Base-by-base conservation (phyloP, 2,797 vertebrate species). In the Helicolenus hilgendorfi region DNA sequence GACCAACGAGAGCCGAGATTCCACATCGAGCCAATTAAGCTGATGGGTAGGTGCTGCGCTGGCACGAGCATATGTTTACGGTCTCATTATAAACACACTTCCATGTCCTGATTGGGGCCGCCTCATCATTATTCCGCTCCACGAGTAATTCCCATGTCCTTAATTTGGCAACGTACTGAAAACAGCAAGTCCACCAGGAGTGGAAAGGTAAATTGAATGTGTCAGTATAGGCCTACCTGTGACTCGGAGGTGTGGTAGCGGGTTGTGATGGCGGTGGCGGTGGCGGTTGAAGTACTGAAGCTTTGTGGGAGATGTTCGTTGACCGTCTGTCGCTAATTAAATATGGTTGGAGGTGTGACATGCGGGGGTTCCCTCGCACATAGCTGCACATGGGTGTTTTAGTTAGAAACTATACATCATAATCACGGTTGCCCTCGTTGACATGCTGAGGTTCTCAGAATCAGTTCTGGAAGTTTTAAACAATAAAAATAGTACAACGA, bases 11-110 rank as follows among this genome's bases (percentile, higher is more conserved):
- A 85, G 83, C 81, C 11, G 49, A 77, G 88, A 87, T 90, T 94
- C 87, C 89, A 93, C 90, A 84, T 78, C 36, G 75, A 91, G 89
- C 92, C 96, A 96, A 96, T 97, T 97, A 96, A 89, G 95, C 87
- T 95, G 95, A 96, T 89, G 89, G 91, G 91, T 85, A 77, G 89
- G 83, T 92, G 89, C 91, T 76, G 87, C 26, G 83, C 86, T 94
- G 92, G 94, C 94, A 92, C 35, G 69, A 92, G 94, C 94, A 95
- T 94, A 94, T 95, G 94, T 96, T 96, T 95, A 96, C 84, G 63
- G 91, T 92, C 96, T 95, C 96, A 96, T 97, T 96, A 97, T 93
- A 90, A 94, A 88, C 84, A 89, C 65, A 78, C 90, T 89, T 90
- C 80, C 83, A 71, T 74, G 79, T 92, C 89, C 88, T 89, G 89